Percentiles rank a stretch among this genome's conserved stretches.
Conservation (phyloP, 2,888 invertebrate genomes). For the Tribolium freemani region DNA sequence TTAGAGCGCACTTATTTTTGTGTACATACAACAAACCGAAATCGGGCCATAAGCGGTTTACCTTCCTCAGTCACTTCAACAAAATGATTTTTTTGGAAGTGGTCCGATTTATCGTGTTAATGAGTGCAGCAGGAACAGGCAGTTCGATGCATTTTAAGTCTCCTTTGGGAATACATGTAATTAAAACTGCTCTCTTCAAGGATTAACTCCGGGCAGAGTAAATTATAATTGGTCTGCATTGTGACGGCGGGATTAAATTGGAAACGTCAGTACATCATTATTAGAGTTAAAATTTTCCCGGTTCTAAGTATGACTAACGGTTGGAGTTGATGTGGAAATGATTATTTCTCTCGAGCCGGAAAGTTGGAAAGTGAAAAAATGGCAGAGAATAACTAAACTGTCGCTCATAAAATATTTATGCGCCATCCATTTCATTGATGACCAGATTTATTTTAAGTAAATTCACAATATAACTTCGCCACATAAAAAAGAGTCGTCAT, state of each 20-base stretch:
- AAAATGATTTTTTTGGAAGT: not conserved
- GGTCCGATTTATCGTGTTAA: not conserved
- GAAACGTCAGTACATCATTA: constrained; percentile 29
- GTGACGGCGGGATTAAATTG: constrained; percentile 29
- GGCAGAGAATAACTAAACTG: constrained; percentile 56
- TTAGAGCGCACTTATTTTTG: constrained; percentile 20
- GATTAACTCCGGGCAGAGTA: constrained; percentile 64
- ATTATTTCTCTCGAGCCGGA: constrained; percentile 11
- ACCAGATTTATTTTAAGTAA: constrained; percentile 63
- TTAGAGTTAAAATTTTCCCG: constrained; percentile 25
- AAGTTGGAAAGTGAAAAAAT: constrained; percentile 47
- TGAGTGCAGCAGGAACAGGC: constrained; percentile 29
- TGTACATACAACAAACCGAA: constrained; percentile 1
- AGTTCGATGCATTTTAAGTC: constrained; percentile 60
- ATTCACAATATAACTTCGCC: constrained; percentile 45
- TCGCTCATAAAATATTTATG: constrained; percentile 62
- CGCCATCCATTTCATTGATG: constrained; percentile 62
- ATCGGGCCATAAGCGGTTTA: not conserved
- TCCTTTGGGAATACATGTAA: constrained; percentile 64
- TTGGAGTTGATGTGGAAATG: constrained; percentile 18
- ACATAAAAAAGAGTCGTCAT: constrained; percentile 63
- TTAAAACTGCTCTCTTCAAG: constrained; percentile 66
- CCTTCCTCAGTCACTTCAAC: not conserved
- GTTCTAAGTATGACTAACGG: constrained; percentile 14
- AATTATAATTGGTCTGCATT: constrained; percentile 56